Base-by-base conservation (phyloP, 1,140 invertebrate species). In the Drosophila lowei region DNA sequence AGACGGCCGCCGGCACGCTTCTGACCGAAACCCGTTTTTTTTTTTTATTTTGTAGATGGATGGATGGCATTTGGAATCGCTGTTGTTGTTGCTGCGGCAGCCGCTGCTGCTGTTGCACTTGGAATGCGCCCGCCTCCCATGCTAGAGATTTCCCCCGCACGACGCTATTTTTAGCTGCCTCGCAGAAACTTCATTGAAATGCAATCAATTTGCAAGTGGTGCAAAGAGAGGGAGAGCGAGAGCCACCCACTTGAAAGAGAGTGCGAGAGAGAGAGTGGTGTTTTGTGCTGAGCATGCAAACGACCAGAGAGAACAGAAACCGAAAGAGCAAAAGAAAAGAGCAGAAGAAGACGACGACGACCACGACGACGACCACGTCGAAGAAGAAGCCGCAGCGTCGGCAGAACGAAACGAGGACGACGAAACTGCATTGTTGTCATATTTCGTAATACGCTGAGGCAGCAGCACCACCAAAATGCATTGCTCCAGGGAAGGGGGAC, bases 401-500 rank as follows among this genome's bases (percentile, higher is more conserved):
- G 65, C 81, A 86, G 74, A 79, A 81, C 72, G 75, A 79, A 88
- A 88, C 83, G 83, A 88, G 83, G 83, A 88, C 83, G 83, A 60
- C 74, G 58, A 85, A 90, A 83, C 77, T 90, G 86, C 86, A 90
- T 90, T 90, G 86, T 90, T 90, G 88, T 90, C 86, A 90, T 90
- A 86, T 90, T 90, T 90, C 86, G 86, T 90, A 88, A 88, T 88
- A 88, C 77, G 81, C 81, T 84, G 79, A 84, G 61, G 65, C 74
- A 79, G 75, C 79, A 79, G 43, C 7, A 13, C 34, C 34, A 13
- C 34, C 34, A 11, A 38, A 38, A 38, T 38, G 34, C 34, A 38
- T 38, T 38, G 34, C 34, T 38, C 34, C 4, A 38, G 34, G 34
- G 34, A 13, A 38, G 11, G 34, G 11, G 34, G 34, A 1, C 4